phyloP scores from a whole-genome alignment of 2,888 invertebrate genomes.

The Eutolmus rufibarbis region DNA sequence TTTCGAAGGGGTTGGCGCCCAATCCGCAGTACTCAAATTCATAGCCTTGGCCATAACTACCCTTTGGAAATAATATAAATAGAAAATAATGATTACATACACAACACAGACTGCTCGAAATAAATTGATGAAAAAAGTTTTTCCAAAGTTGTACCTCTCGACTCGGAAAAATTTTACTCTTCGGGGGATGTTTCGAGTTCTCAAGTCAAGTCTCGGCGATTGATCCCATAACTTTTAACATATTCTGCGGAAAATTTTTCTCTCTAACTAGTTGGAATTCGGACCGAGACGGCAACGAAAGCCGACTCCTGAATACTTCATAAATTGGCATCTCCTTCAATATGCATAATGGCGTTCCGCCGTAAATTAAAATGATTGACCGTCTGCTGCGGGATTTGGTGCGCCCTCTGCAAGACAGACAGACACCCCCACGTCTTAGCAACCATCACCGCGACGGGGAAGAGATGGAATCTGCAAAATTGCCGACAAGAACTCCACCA shows the following conservation, averaged over 20 bases:
- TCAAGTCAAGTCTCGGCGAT: not conserved
- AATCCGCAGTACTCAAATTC: not conserved
- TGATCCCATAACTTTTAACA: not conserved
- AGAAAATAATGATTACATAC: not conserved
- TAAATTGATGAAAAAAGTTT: slow-evolving; percentile 2
- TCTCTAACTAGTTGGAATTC: slow-evolving; percentile 4
- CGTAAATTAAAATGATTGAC: not conserved
- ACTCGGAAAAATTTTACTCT: not conserved
- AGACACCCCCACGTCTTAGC: not conserved
- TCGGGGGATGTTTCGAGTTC: not conserved
- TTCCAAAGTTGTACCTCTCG: not conserved
- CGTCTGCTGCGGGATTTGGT: not conserved
- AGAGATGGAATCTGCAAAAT: not conserved
- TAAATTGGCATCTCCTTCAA: not conserved
- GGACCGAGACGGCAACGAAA: not conserved
- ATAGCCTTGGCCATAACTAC: not conserved
- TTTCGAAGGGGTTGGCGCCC: not conserved
- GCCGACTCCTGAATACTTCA: not conserved
- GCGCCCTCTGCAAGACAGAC: not conserved
- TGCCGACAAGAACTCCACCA: not conserved
- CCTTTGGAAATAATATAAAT: not conserved
- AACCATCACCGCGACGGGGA: not conserved
- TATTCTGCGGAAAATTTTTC: not conserved
- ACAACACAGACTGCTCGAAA: not conserved
- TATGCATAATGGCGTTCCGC: not conserved